Conservation (phyloP, 64 coral and sea anemone genomes). For the Porites australiensis region DNA sequence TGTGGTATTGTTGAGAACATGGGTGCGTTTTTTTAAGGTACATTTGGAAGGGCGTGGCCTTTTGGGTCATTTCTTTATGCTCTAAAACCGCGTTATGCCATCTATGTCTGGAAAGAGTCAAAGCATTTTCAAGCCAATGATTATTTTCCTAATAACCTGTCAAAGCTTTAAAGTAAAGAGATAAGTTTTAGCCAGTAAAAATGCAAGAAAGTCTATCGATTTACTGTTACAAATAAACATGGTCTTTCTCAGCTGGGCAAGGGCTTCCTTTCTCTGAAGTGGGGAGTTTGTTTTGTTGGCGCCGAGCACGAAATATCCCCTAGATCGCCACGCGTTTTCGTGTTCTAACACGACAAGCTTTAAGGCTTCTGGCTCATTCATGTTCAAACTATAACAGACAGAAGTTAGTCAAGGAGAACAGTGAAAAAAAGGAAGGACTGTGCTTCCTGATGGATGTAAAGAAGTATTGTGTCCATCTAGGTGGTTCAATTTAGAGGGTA, state of each 20-base stretch:
- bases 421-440: neutral
- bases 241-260: neutral
- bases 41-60: neutral
- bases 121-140: constrained; percentile 23
- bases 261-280: constrained; percentile 5
- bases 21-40: no score
- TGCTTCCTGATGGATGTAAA: neutral
- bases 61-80: neutral
- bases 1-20: no score
- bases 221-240: constrained; percentile 26
- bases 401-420: neutral
- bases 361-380: neutral
- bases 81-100: neutral
- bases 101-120: constrained; percentile 20
- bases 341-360: no score
- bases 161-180: constrained; percentile 39
- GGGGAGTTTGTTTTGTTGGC: constrained; percentile 10
- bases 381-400: neutral
- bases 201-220: constrained; percentile 15
- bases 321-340: neutral
- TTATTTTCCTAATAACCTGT: constrained; percentile 40
- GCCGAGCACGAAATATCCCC: neutral
- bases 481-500: neutral
- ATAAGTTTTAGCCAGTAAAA: constrained; percentile 63
- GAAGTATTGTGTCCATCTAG: neutral